These are phyloP conservation scores for Pemphredon lugubris DNA, from an alignment of 2,888 invertebrate genomes.

Conservation along the genomic window DNA sequence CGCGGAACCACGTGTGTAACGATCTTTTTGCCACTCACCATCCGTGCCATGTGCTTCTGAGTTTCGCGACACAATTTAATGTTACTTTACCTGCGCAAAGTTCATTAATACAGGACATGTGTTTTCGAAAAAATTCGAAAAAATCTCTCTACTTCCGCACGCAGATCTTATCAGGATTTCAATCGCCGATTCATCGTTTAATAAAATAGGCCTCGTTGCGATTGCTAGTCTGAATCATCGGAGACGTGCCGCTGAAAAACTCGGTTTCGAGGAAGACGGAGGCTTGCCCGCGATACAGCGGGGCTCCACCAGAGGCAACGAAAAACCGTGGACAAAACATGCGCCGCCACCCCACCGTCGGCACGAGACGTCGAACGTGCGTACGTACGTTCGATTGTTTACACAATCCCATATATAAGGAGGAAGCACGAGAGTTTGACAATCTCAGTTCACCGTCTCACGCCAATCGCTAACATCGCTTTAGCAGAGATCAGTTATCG, in stretches of 20 bases:
- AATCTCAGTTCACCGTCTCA: slow-evolving; percentile 78
- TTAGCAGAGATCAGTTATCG: slow-evolving; percentile 18
- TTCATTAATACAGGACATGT: too few relatives aligned
- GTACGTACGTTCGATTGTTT: slow-evolving; percentile 76
- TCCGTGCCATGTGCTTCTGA: too few relatives aligned
- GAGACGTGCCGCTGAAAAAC: slow-evolving; percentile 18
- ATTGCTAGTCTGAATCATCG: slow-evolving; percentile 8
- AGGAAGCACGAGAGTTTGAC: slow-evolving; percentile 78
- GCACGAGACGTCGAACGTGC: slow-evolving; percentile 72
- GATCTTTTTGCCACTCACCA: too few relatives aligned
- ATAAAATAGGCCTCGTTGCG: neutral
- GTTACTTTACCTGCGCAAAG: too few relatives aligned
- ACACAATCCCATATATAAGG: slow-evolving; percentile 79
- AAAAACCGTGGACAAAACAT: slow-evolving; percentile 70
- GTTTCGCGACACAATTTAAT: too few relatives aligned
- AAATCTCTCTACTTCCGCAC: too few relatives aligned
- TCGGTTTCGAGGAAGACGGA: slow-evolving; percentile 26
- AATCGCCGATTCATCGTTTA: neutral
- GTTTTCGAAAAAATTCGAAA: too few relatives aligned
- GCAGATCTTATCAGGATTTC: too few relatives aligned
- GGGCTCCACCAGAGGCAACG: slow-evolving; percentile 15
- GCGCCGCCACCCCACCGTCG: slow-evolving; percentile 64
- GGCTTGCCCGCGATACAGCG: slow-evolving; percentile 27
- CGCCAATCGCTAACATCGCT: slow-evolving; percentile 65
- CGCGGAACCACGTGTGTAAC: too few relatives aligned